Percentiles rank a stretch among this genome's conserved stretches.
phyloP scores from a whole-genome alignment of 2,797 vertebrate species.

The Aphelocoma californica region DNA sequence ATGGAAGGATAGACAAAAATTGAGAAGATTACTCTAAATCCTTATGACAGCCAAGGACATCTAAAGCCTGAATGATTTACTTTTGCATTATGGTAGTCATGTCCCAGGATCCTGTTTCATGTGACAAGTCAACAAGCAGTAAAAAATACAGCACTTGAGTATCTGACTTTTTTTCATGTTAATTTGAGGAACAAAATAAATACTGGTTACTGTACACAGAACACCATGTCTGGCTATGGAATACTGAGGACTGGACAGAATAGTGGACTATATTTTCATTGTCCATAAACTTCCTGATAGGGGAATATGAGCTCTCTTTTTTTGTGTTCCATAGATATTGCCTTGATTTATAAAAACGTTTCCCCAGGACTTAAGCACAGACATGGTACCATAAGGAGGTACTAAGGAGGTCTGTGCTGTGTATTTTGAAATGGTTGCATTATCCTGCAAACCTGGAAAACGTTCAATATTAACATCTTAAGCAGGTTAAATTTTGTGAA shows the following conservation, averaged over 20 bases:
- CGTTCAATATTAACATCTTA: neutral
- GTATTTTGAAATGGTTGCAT: neutral
- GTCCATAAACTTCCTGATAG: neutral
- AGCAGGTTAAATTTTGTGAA: neutral
- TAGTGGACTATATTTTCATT: neutral
- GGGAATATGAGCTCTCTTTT: neutral
- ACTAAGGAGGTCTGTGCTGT: neutral
- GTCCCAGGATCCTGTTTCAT: slow-evolving; percentile 1
- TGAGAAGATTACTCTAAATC: slow-evolving; percentile 13
- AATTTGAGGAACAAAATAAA: slow-evolving; percentile 20
- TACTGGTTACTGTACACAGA: neutral
- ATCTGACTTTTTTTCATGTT: slow-evolving; percentile 1
- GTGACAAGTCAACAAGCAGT: slow-evolving; percentile 24
- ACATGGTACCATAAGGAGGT: neutral
- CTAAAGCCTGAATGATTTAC: slow-evolving; percentile 22
- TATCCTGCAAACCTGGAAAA: neutral
- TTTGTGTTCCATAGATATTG: neutral
- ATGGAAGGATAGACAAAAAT: slow-evolving; percentile 29
- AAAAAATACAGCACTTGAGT: slow-evolving; percentile 1
- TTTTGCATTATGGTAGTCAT: neutral
- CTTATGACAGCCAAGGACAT: slow-evolving; percentile 1
- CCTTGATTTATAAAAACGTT: neutral
- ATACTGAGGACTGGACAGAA: neutral
- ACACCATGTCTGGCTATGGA: neutral
- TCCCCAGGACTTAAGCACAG: neutral